These are phyloP conservation scores for Invenusta paracnida DNA, from an alignment of 2,888 invertebrate species.

Conservation along the genomic window DNA sequence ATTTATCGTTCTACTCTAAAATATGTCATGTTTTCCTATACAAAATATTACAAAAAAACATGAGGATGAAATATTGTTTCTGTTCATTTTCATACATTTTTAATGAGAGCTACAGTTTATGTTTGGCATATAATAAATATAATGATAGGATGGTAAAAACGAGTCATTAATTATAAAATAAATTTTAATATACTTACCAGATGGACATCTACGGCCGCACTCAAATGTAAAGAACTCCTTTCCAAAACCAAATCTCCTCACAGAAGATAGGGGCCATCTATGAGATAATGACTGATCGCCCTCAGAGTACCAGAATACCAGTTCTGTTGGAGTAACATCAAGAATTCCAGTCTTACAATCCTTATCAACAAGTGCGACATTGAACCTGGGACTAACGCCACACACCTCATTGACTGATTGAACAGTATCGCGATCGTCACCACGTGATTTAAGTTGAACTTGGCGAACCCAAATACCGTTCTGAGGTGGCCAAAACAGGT, in stretches of 20 bases:
- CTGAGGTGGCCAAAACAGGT: not conserved
- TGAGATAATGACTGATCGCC: not conserved
- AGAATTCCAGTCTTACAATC: not conserved
- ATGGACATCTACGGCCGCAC: not conserved
- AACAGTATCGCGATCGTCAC: not conserved
- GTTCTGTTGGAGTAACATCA: not conserved
- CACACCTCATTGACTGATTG: not conserved
- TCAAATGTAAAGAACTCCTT: not conserved
- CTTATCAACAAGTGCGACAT: not conserved
- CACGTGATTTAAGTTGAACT: not conserved
- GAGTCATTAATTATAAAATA: no score
- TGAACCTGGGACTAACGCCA: not conserved
- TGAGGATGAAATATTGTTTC: no score
- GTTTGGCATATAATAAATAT: no score
- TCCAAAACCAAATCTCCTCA: not conserved
- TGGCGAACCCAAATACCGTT: not conserved
- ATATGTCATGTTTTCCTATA: no score
- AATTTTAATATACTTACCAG: not conserved
- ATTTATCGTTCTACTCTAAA: no score
- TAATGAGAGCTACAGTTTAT: no score
- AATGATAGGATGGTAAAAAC: no score
- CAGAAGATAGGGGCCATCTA: not conserved
- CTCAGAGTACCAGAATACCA: not conserved
- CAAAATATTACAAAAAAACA: no score
- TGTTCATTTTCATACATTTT: no score